Percentiles rank a stretch among this genome's conserved stretches.
phyloP scores from a whole-genome alignment of 2,113 vertebrate genomes.

The Ahaetulla prasina region DNA sequence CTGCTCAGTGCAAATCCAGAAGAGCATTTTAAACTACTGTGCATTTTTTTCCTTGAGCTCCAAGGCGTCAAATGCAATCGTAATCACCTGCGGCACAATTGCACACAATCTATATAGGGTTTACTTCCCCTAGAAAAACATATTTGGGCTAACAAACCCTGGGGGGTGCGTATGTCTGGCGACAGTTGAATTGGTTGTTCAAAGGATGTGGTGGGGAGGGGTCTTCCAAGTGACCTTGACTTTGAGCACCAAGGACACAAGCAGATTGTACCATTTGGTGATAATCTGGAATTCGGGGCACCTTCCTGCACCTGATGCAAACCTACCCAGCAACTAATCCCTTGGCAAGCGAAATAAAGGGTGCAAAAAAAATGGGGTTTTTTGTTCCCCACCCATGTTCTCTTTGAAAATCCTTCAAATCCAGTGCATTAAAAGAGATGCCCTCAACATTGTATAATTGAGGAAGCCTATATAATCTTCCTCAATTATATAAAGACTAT shows the following conservation, averaged over 20 bases:
- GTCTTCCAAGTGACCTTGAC: conserved; percentile 5
- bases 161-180: too few species aligned
- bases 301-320: neutral
- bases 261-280: neutral
- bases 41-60: neutral
- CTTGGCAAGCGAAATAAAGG: neutral
- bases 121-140: neutral
- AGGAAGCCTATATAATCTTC: too few species aligned
- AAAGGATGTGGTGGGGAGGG: neutral
- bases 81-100: neutral
- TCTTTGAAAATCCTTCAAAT: neutral
- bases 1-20: neutral
- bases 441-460: neutral
- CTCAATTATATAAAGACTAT: too few species aligned
- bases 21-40: neutral
- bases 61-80: neutral
- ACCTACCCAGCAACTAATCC: neutral
- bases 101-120: neutral
- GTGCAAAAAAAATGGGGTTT: too few species aligned
- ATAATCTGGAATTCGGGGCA: neutral
- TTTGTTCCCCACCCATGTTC: neutral
- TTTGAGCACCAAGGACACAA: neutral
- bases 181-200: neutral
- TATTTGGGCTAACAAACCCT: neutral
- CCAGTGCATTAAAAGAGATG: neutral